Base-by-base conservation (phyloP, 2,113 vertebrate genomes). In the Orcinus orca region DNA sequence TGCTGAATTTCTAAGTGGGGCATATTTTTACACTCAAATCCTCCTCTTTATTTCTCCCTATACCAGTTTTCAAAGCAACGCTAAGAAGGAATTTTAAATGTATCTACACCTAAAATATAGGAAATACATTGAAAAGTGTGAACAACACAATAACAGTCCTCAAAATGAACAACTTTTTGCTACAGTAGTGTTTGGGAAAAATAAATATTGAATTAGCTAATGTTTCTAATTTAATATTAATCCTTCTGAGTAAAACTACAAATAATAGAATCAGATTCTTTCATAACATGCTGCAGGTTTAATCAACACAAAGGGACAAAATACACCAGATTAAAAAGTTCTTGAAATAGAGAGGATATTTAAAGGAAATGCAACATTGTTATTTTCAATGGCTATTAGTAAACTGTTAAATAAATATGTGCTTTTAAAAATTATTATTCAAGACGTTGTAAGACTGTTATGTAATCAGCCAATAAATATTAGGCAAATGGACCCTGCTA, bases 21-120 rank as follows among this genome's bases (percentile, higher is more conserved):
- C 80, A 92, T 93, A 90, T 84, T 96, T 90, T 94, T 88, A 93
- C 8, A 88, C 25, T 87, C 44, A 93, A 70, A 90, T 88, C 11
- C 6, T 83, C 14, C 25, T 84, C 53, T 96, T 82, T 80, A 74
- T 3, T 31, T 83, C 17, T 70, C 41, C 58, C 20, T 58, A 84
- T 36, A 36, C 7, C 31, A 60, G 82, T 67, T 83, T 92, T 76
- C 74, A 95, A 94, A 93, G 18, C 44, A 93, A 88, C 10, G 83
- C 5, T 85, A 85, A 25, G 20, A 33, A 76, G 62, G 8, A 86
- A 92, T 74, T 82, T 84, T 85, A 96, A 83, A 68, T 60, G 18
- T 41, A 76, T 67, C 82, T 71, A 81, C 1, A 81, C 17, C 55
- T 91, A 86, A 60, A 89, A 68, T 86, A 86, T 23, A 50, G n/a